Percentiles rank a stretch among this genome's conserved stretches.
phyloP scores from a whole-genome alignment of 1,140 invertebrate genomes.

The Ostrea edulis region DNA sequence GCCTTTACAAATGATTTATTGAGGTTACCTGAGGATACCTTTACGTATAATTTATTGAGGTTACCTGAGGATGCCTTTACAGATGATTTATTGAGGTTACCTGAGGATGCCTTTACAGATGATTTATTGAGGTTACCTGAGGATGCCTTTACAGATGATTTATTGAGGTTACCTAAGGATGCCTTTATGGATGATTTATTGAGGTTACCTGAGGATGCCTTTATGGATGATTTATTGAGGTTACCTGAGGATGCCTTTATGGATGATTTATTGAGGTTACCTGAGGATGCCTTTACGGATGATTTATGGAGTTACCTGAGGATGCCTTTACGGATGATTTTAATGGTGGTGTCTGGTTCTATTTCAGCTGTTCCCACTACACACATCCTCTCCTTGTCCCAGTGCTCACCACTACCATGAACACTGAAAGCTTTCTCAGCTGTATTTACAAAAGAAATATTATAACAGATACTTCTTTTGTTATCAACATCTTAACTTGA shows the following conservation, averaged over 20 bases:
- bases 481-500: background rate
- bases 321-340: constrained; percentile 86
- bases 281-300: no score
- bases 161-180: no score
- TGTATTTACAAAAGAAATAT: constrained; percentile 58
- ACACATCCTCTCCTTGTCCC: constrained; percentile 81
- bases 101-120: background rate
- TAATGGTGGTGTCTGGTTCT: constrained; percentile 85
- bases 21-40: background rate
- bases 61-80: no score
- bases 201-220: no score
- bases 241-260: no score
- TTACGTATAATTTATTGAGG: no score
- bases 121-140: no score
- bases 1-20: background rate
- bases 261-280: no score
- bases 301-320: constrained; percentile 81
- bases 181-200: no score
- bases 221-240: no score
- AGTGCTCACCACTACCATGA: constrained; percentile 85
- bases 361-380: constrained; percentile 85
- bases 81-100: background rate
- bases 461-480: background rate
- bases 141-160: no score
- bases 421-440: constrained; percentile 86